Conservation (phyloP, 2,888 invertebrate genomes). For the Lasius platythorax region DNA sequence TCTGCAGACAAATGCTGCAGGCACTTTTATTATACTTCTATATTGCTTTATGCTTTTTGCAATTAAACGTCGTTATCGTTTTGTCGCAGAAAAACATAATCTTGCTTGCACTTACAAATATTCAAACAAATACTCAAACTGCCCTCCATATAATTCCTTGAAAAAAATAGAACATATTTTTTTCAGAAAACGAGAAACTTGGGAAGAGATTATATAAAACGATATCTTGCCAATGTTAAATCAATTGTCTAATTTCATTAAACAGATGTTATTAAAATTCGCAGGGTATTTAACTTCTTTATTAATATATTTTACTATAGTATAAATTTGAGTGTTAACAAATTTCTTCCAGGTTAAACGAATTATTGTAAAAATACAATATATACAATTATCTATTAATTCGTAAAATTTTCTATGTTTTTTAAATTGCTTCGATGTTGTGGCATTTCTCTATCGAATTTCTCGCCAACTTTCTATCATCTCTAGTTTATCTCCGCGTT, state of each 20-base stretch:
- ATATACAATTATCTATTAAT: not conserved
- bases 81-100: conserved; percentile 58
- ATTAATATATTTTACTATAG: not conserved
- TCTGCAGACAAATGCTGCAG: conserved; percentile 6
- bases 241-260: not conserved
- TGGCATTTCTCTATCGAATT: not conserved
- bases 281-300: not conserved
- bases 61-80: conserved; percentile 67
- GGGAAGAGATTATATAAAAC: conserved; percentile 20
- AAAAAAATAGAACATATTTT: conserved; percentile 1
- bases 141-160: not conserved
- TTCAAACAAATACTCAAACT: not conserved
- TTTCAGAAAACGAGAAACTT: not conserved
- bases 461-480: conserved; percentile 18
- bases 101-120: conserved; percentile 1
- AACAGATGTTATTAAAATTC: not conserved
- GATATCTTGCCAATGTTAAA: not conserved
- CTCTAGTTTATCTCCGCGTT: conserved; percentile 18
- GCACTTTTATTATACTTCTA: conserved; percentile 67
- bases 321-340: not conserved
- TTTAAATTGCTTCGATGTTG: not conserved
- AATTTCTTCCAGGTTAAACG: not conserved
- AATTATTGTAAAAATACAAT: not conserved
- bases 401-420: not conserved
- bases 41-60: conserved; percentile 49